phyloP scores from a whole-genome alignment of 2,797 vertebrate species.

The Halcyon chelicuti region DNA sequence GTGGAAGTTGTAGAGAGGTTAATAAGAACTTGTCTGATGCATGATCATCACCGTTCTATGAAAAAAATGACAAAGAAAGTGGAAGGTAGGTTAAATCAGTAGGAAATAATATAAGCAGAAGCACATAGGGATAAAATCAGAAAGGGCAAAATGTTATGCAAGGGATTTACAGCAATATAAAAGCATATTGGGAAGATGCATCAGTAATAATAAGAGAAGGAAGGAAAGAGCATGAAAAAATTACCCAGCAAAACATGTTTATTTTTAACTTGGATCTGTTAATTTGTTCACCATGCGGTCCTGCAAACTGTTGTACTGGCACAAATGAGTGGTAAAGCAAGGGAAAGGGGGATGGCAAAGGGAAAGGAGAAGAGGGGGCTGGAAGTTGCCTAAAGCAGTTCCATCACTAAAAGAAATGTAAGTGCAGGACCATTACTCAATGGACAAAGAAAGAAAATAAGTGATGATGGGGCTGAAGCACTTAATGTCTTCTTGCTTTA shows the following conservation, averaged over 20 bases:
- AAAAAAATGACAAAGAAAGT: not conserved
- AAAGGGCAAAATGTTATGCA: not conserved
- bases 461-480: not conserved
- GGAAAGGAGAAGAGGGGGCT: not conserved
- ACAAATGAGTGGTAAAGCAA: not conserved
- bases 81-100: not conserved
- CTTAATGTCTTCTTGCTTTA: not conserved
- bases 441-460: not conserved
- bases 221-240: conserved; percentile 28
- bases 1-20: not conserved
- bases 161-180: not conserved
- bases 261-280: conserved; percentile 48
- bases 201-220: not conserved
- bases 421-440: not conserved
- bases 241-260: conserved; percentile 48
- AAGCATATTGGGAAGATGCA: not conserved
- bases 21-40: not conserved
- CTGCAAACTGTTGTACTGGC: conserved; percentile 52
- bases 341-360: not conserved
- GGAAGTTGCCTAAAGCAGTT: not conserved
- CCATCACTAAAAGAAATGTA: not conserved
- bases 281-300: conserved; percentile 10
- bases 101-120: not conserved
- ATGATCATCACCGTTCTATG: not conserved
- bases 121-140: not conserved